phyloP scores from a whole-genome alignment of 2,797 vertebrate species.

The Capromys pilorides region DNA sequence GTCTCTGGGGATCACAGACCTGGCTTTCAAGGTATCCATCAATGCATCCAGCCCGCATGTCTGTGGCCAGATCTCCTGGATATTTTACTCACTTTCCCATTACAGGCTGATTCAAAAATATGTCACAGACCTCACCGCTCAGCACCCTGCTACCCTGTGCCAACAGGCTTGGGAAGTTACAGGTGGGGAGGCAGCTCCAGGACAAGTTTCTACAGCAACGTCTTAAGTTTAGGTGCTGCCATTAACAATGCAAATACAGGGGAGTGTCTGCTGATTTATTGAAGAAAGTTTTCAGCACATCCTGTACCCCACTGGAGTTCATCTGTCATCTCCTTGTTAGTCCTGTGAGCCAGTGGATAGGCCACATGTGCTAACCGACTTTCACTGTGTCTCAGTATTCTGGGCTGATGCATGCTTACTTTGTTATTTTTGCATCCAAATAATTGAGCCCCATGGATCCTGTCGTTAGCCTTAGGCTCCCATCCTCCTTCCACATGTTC shows the following conservation, averaged over 20 bases:
- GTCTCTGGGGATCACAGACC: background rate
- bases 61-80: background rate
- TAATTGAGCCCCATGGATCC: slow-evolving; percentile 61
- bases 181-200: slow-evolving; percentile 71
- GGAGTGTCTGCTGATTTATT: slow-evolving; percentile 84
- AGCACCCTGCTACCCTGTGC: slow-evolving; percentile 63
- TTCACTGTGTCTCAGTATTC: slow-evolving; percentile 54
- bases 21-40: background rate
- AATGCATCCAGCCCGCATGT: background rate
- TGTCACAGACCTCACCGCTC: slow-evolving; percentile 75
- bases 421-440: slow-evolving; percentile 49
- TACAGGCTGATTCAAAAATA: slow-evolving; percentile 55
- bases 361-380: slow-evolving; percentile 54
- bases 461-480: background rate
- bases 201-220: slow-evolving; percentile 84
- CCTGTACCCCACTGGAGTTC: slow-evolving; percentile 61
- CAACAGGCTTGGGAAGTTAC: slow-evolving; percentile 66
- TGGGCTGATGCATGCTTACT: slow-evolving; percentile 52
- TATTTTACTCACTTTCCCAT: background rate
- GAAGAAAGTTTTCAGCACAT: slow-evolving; percentile 77
- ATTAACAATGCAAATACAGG: slow-evolving; percentile 85
- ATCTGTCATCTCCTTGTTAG: slow-evolving; percentile 68
- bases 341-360: background rate
- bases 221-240: slow-evolving; percentile 80
- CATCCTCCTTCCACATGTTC: background rate